These are phyloP conservation scores for Epizoanthus illoricatus DNA, from an alignment of 92 coral and sea anemone species.

Conservation along the genomic window DNA sequence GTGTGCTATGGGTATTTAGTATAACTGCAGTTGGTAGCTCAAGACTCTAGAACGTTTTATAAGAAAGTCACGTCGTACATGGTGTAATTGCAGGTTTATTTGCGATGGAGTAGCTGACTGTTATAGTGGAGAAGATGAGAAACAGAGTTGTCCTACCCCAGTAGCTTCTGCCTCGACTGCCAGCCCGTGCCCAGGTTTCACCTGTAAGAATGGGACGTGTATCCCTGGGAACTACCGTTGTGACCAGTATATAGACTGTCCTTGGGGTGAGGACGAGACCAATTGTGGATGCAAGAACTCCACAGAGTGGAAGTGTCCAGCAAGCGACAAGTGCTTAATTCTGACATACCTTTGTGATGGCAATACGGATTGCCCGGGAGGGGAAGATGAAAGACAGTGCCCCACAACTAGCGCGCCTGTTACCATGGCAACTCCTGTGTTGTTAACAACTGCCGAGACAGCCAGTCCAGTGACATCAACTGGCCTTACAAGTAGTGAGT, in stretches of 20 bases:
- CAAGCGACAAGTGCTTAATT: conserved; percentile 54
- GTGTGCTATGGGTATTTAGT: too few relatives aligned
- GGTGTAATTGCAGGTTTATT: conserved; percentile 50
- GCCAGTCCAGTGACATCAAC: not conserved
- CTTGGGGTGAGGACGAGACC: conserved; percentile 66
- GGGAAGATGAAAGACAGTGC: conserved; percentile 62
- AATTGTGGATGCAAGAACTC: conserved; percentile 58
- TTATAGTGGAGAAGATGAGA: conserved; percentile 74
- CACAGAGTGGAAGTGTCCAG: conserved; percentile 58
- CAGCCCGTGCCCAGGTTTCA: conserved; percentile 50
- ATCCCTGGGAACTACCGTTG: conserved; percentile 57
- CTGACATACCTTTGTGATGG: conserved; percentile 56
- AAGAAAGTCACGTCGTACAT: too few relatives aligned
- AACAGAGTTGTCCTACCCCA: conserved; percentile 70
- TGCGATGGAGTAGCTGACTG: conserved; percentile 83
- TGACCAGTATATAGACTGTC: conserved; percentile 60
- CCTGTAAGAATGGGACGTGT: conserved; percentile 59
- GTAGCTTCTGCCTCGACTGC: conserved; percentile 31
- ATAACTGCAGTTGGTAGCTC: too few relatives aligned
- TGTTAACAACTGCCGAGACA: conserved; percentile 4
- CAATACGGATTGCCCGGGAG: conserved; percentile 59
- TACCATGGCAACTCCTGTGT: conserved; percentile 7
- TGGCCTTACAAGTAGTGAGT: conserved; percentile 15
- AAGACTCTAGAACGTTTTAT: too few relatives aligned
- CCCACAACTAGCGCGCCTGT: conserved; percentile 34